These are phyloP conservation scores for Intellagama lesueurii DNA, from an alignment of 2,797 vertebrate genomes.

Conservation along the genomic window DNA sequence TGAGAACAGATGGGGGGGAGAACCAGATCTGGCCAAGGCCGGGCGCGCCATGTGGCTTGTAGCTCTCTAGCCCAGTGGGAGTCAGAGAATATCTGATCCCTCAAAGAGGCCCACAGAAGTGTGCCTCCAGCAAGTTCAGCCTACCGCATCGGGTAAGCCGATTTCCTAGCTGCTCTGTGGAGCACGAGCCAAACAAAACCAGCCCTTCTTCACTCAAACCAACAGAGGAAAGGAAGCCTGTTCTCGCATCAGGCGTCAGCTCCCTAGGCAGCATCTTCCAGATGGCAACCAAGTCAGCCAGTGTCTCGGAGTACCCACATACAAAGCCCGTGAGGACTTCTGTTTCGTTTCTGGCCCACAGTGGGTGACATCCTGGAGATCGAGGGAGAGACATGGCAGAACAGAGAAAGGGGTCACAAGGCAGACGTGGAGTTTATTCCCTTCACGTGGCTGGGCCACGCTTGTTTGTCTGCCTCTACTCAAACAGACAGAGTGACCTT, in stretches of 20 bases:
- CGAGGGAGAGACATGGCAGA: neutral
- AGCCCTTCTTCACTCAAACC: too few species aligned
- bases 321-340: neutral
- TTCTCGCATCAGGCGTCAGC: neutral
- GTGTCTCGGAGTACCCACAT: neutral
- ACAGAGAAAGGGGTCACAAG: constrained; percentile 20
- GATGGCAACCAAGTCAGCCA: neutral
- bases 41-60: neutral
- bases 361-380: neutral
- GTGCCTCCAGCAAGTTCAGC: neutral
- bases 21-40: neutral
- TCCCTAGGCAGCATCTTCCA: neutral
- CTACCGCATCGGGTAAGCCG: neutral
- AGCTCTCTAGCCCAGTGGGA: too few species aligned
- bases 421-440: constrained; percentile 44
- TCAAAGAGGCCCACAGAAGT: neutral
- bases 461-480: constrained; percentile 71
- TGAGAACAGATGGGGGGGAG: neutral
- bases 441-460: constrained; percentile 50
- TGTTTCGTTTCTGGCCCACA: neutral
- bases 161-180: neutral
- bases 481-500: constrained; percentile 67
- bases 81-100: too few species aligned
- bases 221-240: neutral
- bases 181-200: neutral